Conservation (phyloP, 2,113 vertebrate species). For the Bufo gargarizans region DNA sequence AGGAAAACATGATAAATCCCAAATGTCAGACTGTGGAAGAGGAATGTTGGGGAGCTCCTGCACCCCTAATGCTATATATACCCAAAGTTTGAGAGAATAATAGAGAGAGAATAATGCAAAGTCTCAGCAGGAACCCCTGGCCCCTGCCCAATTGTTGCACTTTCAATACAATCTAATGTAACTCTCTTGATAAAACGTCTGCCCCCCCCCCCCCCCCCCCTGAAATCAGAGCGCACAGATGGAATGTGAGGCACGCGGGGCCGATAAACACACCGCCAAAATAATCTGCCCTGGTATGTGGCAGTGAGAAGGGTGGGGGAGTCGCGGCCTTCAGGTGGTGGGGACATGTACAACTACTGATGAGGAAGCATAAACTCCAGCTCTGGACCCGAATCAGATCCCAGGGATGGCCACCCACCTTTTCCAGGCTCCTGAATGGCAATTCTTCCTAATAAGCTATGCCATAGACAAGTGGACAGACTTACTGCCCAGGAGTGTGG, state of each 20-base stretch:
- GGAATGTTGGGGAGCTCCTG: not conserved
- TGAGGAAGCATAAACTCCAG: no score
- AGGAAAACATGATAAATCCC: not conserved
- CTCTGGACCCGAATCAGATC: not conserved
- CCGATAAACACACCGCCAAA: conserved; percentile 60
- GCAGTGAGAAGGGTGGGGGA: not conserved
- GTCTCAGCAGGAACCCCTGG: not conserved
- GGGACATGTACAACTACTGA: no score
- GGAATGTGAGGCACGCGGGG: conserved; percentile 50
- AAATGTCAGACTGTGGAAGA: not conserved
- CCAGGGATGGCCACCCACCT: not conserved
- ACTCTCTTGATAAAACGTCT: not conserved
- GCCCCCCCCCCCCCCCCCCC: not conserved
- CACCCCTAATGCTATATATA: not conserved
- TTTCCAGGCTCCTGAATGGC: not conserved
- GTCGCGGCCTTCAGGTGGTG: not conserved
- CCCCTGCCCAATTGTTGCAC: not conserved
- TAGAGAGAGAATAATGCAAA: no score
- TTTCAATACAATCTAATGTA: not conserved
- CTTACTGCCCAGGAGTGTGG: not conserved
- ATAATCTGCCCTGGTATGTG: conserved; percentile 32
- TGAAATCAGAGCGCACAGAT: conserved; percentile 10
- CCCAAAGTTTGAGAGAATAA: no score
- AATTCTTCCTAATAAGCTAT: not conserved
- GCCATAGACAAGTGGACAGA: not conserved